Percentiles rank a stretch among this genome's conserved stretches.
Conservation (phyloP, 2,888 invertebrate species). For the Pteria penguin region DNA sequence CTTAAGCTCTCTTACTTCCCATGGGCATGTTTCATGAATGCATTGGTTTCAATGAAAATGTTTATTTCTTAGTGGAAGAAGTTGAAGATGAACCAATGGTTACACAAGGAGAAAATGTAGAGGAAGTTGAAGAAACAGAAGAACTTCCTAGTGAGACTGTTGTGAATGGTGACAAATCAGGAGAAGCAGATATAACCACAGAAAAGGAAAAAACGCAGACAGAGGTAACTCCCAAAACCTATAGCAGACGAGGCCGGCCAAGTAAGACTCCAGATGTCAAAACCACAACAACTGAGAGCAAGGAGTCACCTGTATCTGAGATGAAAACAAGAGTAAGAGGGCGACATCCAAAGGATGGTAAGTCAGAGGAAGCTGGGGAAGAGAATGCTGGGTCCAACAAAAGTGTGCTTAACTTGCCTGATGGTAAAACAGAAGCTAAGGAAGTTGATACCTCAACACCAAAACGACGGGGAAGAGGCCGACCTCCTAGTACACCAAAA, state of each 20-base stretch:
- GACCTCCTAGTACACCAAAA: slow-evolving; percentile 16
- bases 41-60: too few species aligned
- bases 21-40: too few species aligned
- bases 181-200: neutral
- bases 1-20: too few species aligned
- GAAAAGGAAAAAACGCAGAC: slow-evolving; percentile 11
- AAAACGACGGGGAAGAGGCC: slow-evolving; percentile 21
- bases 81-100: slow-evolving; percentile 13
- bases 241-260: slow-evolving; percentile 9
- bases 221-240: slow-evolving; percentile 29
- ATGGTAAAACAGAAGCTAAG: neutral
- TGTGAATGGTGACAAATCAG: neutral
- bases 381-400: slow-evolving; percentile 2
- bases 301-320: slow-evolving; percentile 39
- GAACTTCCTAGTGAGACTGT: too few species aligned
- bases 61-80: neutral
- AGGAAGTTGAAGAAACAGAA: slow-evolving; percentile 27
- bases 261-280: neutral
- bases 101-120: neutral
- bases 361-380: slow-evolving; percentile 1
- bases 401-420: neutral
- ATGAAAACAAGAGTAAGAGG: slow-evolving; percentile 47
- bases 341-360: slow-evolving; percentile 47
- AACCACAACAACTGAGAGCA: neutral
- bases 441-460: slow-evolving; percentile 47